These are phyloP conservation scores for Keiferia lycopersicella DNA, from an alignment of 2,888 invertebrate species.

Conservation along the genomic window DNA sequence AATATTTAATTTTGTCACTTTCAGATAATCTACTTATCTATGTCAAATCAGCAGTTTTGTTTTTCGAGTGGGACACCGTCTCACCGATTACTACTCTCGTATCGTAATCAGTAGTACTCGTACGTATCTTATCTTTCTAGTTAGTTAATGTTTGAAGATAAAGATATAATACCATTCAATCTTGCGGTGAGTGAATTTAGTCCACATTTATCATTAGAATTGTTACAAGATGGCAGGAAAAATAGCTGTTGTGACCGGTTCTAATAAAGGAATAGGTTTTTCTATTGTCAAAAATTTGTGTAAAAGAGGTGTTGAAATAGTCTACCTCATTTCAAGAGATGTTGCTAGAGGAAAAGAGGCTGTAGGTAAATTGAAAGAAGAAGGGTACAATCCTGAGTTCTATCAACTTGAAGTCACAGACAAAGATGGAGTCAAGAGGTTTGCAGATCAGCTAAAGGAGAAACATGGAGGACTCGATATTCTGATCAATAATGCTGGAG, in stretches of 20 bases:
- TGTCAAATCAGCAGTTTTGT: background rate
- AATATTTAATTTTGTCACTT: too few species aligned
- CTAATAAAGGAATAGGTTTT: slow-evolving; percentile 85
- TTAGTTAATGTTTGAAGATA: background rate
- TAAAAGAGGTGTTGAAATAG: slow-evolving; percentile 80
- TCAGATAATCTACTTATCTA: background rate
- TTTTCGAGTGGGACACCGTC: too few species aligned
- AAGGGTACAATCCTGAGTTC: slow-evolving; percentile 61
- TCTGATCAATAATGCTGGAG: slow-evolving; percentile 46
- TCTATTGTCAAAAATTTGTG: slow-evolving; percentile 83
- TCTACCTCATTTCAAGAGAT: slow-evolving; percentile 84
- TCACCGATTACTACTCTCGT: too few species aligned
- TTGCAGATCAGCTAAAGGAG: slow-evolving; percentile 40
- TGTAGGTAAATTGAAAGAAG: slow-evolving; percentile 73
- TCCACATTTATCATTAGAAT: background rate
- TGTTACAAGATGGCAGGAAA: slow-evolving; percentile 40
- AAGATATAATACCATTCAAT: background rate
- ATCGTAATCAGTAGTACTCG: too few species aligned
- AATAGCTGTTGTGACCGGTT: slow-evolving; percentile 78
- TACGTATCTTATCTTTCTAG: background rate
- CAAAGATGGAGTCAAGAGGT: slow-evolving; percentile 37
- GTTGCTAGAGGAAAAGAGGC: slow-evolving; percentile 75
- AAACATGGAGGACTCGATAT: slow-evolving; percentile 46
- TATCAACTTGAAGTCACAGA: slow-evolving; percentile 45
- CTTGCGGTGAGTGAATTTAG: background rate